Conservation (phyloP, 1,140 invertebrate species). For the Cydia amplana region DNA sequence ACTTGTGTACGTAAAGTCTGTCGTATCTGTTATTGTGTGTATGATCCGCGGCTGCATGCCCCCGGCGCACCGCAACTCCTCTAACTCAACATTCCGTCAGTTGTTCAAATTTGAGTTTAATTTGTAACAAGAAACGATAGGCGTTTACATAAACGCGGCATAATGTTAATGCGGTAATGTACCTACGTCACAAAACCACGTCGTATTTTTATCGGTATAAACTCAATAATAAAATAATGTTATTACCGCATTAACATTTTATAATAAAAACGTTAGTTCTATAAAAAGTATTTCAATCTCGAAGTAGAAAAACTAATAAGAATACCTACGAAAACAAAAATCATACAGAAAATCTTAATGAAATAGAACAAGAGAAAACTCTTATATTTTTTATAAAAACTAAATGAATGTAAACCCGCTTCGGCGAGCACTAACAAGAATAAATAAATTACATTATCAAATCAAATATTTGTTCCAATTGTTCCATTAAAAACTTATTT, state of each 20-base stretch:
- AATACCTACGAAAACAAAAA: neutral
- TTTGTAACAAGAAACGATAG: too few relatives aligned
- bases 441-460: constrained; percentile 18
- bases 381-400: neutral
- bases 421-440: neutral
- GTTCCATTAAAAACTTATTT: neutral
- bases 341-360: neutral
- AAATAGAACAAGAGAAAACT: neutral
- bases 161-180: too few relatives aligned
- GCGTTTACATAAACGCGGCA: too few relatives aligned
- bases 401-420: neutral
- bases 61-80: constrained; percentile 9
- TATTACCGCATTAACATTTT: too few relatives aligned
- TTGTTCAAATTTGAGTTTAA: too few relatives aligned
- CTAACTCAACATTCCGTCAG: neutral
- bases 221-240: too few relatives aligned
- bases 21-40: neutral
- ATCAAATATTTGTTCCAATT: constrained; percentile 12
- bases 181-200: too few relatives aligned
- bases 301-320: too few relatives aligned
- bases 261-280: too few relatives aligned
- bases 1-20: constrained; percentile 6
- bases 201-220: too few relatives aligned
- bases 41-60: neutral
- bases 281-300: too few relatives aligned